Evolutionary conservation across 2,113 vertebrate species (phyloP).

Genomic region (Lathamus discolor): DNA sequence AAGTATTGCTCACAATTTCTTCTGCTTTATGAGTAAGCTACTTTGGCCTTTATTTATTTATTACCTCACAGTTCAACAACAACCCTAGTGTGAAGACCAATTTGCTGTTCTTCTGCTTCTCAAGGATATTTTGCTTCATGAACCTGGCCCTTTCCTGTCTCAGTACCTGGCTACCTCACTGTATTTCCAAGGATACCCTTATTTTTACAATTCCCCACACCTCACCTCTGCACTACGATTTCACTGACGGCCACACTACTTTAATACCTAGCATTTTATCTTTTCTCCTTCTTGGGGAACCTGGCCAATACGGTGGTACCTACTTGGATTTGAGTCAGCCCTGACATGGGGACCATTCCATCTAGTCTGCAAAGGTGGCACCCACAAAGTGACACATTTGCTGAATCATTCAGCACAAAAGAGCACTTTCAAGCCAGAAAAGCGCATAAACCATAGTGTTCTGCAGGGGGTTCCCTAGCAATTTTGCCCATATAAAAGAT

Average conservation of each 20-base stretch:
- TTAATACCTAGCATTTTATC: background rate
- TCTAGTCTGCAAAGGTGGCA: background rate
- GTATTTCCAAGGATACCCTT: background rate
- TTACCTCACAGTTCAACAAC: background rate
- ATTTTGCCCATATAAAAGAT: background rate
- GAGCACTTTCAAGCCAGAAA: background rate
- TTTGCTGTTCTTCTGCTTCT: background rate
- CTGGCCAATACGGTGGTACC: accelerated
- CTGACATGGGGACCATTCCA: background rate
- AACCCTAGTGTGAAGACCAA: background rate
- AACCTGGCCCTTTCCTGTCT: background rate
- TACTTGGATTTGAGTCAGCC: background rate
- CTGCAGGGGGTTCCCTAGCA: background rate
- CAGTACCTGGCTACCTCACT: background rate
- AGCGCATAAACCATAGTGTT: background rate
- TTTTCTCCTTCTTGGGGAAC: background rate
- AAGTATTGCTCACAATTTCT: slow-evolving; percentile 40
- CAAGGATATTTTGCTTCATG: background rate
- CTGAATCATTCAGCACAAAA: background rate
- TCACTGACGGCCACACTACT: background rate
- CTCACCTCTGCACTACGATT: background rate
- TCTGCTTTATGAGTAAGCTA: slow-evolving; percentile 49
- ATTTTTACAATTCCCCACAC: background rate
- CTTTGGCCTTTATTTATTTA: slow-evolving; percentile 60
- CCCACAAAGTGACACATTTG: background rate